Conservation (phyloP, 2,797 vertebrate genomes). For the Alfaro cultratus region DNA sequence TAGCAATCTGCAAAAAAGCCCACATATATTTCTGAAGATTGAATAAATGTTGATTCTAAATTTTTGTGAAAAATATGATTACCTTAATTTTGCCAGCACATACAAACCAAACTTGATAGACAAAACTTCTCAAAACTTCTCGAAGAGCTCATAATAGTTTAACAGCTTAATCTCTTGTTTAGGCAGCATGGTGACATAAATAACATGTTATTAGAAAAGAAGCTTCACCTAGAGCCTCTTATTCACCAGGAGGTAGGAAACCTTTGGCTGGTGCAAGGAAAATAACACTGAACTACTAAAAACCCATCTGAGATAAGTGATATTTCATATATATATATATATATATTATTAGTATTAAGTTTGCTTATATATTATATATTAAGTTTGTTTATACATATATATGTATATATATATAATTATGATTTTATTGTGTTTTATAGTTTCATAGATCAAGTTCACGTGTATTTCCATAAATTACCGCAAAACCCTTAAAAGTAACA, state of each 20-base stretch:
- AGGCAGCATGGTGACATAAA: not conserved
- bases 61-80: conserved; percentile 12
- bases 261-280: not conserved
- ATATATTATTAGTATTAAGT: not conserved
- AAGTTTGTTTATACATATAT: no score
- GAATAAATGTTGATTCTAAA: not conserved
- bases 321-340: conserved; percentile 5
- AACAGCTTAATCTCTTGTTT: not conserved
- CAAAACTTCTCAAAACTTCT: not conserved
- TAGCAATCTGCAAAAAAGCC: not conserved
- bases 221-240: not conserved
- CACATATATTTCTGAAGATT: not conserved
- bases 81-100: conserved; percentile 11
- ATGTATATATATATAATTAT: not conserved
- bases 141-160: not conserved
- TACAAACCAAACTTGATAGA: not conserved
- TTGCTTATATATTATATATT: no score
- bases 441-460: not conserved
- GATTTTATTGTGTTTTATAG: conserved; percentile 4
- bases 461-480: conserved; percentile 10
- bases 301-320: conserved; percentile 17
- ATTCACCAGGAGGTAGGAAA: conserved; percentile 10
- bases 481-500: conserved; percentile 20
- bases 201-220: conserved; percentile 2
- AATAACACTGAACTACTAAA: conserved; percentile 4